Conservation (phyloP, 2,113 vertebrate genomes). For the Rhinichthys klamathensis region DNA sequence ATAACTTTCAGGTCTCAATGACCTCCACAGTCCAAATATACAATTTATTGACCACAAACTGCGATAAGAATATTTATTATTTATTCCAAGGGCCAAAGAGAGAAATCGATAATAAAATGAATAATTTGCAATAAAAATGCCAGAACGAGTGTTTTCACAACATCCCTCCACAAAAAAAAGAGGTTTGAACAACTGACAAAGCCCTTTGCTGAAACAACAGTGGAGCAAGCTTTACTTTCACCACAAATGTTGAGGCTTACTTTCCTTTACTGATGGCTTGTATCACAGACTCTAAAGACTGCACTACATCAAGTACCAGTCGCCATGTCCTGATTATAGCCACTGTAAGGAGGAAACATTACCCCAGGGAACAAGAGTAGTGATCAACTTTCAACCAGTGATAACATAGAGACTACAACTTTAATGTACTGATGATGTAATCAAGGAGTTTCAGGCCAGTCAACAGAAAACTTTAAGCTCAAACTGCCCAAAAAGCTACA, state of each 20-base stretch:
- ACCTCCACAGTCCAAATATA: background rate
- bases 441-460: slow-evolving; percentile 23
- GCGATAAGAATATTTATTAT: background rate
- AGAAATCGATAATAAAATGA: background rate
- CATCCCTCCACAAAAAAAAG: too few relatives aligned
- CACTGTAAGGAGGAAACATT: slow-evolving; percentile 48
- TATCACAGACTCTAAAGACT: background rate
- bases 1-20: background rate
- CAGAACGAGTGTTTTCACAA: background rate
- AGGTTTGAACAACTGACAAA: background rate
- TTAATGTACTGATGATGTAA: slow-evolving; percentile 63
- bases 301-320: slow-evolving; percentile 9
- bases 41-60: background rate
- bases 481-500: background rate
- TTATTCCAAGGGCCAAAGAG: background rate
- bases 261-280: background rate
- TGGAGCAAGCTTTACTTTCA: slow-evolving; percentile 8
- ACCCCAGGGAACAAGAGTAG: slow-evolving; percentile 10
- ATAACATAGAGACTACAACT: slow-evolving; percentile 55
- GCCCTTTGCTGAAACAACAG: slow-evolving; percentile 13
- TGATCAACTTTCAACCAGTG: slow-evolving; percentile 41
- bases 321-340: slow-evolving; percentile 3
- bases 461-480: background rate
- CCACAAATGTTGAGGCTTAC: background rate
- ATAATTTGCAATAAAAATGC: background rate